Base-by-base conservation (phyloP, 2,797 vertebrate genomes). In the Remorina albescens region DNA sequence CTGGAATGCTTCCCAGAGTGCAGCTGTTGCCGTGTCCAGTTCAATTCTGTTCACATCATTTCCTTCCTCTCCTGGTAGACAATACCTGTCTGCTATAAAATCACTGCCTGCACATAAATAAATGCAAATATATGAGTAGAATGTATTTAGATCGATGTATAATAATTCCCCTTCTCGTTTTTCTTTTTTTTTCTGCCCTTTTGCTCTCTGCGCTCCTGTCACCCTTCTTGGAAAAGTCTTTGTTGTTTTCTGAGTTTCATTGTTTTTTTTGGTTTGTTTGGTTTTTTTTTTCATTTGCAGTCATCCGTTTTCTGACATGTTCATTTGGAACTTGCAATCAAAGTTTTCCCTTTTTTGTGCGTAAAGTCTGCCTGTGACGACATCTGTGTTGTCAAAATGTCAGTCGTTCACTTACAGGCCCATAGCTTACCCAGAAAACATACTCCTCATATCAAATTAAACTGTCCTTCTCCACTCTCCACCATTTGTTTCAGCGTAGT, bases 1-100 rank as follows among this genome's bases (percentile, higher is more conserved):
- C 81, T 93, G 93, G 92, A 92, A 86, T 49, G 16, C 21, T 89
- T 93, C 93, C 92, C 88, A 86, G 90, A 90, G 88, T 86, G 87
- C 91, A 93, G 91, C 90, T 92, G 91, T 92, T 85, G 76, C 84
- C 49, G 71, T 83, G 91, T 93, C 91, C 91, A 87, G 81, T 90
- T 82, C 78, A 89, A 90, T 94, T 92, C 85, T 72, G 88, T 89
- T 91, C 88, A 90, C 89, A 90, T 94, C 82, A 76, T 80, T 82
- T 61, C 81, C 85, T 73, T n/a, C 42, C 18, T 32, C 76, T 83
- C 83, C 88, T 81, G 10, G 74, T 74, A 82, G 91, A 92, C 90
- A 91, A 88, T 92, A 91, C 91, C 93, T 93, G 92, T 81, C 84
- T 86, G 83, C 81, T 82, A 77, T 71, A 64, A 78, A 88, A 83